Base-by-base conservation (phyloP, 1,140 invertebrate species). In the Pogonomyrmex californicus region DNA sequence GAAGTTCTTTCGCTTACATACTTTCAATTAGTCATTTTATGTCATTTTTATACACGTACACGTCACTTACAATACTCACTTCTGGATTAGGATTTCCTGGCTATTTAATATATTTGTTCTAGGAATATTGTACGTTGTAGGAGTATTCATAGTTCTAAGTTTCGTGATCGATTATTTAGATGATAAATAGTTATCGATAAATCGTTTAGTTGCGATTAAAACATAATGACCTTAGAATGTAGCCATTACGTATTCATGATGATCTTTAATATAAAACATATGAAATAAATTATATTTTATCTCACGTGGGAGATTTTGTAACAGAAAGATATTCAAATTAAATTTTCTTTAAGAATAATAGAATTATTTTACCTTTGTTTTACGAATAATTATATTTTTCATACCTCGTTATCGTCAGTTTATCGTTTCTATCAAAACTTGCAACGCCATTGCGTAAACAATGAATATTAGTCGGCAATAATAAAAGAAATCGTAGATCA, bases 401-500 rank as follows among this genome's bases (percentile, higher is more conserved):
- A 47, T 47, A 47, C 73, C 9, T 12, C 1, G 4, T 47, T 71
- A 12, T 81, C 4, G 9, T 49, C 12, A 17, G 7, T 73, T 60
- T 47, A 47, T 56, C 54, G 5, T 49, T 83, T 56, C 14, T 54
- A 17, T 49, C 47, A 2, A 5, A 73, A 60, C 58, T 82, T 71
- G 51, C 49, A 5, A 58, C 17, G 38, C 33, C 12, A 38, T 49
- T n/a, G 47, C 23, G 10, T 54, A 36, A 9, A 73, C 38, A 23
- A 62, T 49, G 68, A 73, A 75, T 83, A 58, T 82, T 47, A 75
- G 54, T n/a, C 6, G 10, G 12, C 9, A 47, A 62, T 73, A 38
- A 83, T 83, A 73, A 60, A 75, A 83, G 79, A 83, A 83, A 75
- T 60, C 38, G 10, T 56, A 54, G 23, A 73, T 60, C 41, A 60